Base-by-base conservation (phyloP, 2,888 invertebrate genomes). In the Chymomyza amoena region DNA sequence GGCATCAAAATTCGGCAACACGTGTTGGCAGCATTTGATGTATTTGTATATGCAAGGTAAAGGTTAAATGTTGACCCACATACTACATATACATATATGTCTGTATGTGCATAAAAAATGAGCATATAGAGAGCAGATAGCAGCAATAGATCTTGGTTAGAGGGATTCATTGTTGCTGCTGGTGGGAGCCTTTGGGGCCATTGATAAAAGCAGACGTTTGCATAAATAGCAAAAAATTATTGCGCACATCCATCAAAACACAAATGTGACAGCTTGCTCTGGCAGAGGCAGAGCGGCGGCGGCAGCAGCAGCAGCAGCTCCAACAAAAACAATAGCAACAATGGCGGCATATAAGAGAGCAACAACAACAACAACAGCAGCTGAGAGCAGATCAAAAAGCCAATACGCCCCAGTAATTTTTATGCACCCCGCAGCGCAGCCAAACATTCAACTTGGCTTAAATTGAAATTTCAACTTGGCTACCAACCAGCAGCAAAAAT, bases 181-280 rank as follows among this genome's bases (percentile, higher is more conserved):
- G 39, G 13, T 6, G 39, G 7, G 36, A 13, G 39, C 13, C 9
- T 36, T 36, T 6, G 50, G 50, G 20, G 61, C 75, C 69, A 79
- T 79, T 78, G 81, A 79, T 79, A 88, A 81, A 76, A 73, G 70
- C 67, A 77, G 72, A 76, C 76, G 78, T 81, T 80, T 79, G 88
- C 87, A 87, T 88, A 87, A 87, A 87, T 85, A 85, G 85, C 79
- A 73, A 77, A 87, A 45, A 87, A 87, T 87, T 85, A 87, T 88
- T 85, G 81, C 79, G 75, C 81, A 71, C 85, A 87, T 87, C 84
- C 84, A 87, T 87, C 88, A 88, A 80, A 78, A 80, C 32, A 77
- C 64, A 79, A 81, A 81, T 84, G 84, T 84, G 81, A 84, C 81
- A 81, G 82, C 86, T 85, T 76, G 79, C 63, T 39, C 63, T 64